phyloP scores from a whole-genome alignment of 2,888 invertebrate species.

The Trichopria drosophilae region DNA sequence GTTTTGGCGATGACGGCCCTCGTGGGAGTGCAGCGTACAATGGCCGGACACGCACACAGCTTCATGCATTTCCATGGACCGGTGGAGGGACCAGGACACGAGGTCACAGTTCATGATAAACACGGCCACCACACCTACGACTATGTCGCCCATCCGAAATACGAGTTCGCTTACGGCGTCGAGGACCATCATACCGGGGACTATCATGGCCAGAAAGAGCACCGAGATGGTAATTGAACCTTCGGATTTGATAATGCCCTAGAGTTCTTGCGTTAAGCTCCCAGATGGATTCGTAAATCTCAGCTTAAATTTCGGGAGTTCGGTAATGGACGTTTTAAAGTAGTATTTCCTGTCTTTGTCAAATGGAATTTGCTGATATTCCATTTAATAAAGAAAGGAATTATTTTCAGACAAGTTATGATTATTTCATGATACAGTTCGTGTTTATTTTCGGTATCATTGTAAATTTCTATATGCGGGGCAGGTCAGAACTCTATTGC shows the following conservation, averaged over 20 bases:
- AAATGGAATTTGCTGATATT: too few relatives aligned
- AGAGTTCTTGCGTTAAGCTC: too few relatives aligned
- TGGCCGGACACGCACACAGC: slow-evolving; percentile 54
- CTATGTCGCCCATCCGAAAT: slow-evolving; percentile 50
- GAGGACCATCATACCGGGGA: slow-evolving; percentile 54
- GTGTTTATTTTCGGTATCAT: too few relatives aligned
- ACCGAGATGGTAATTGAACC: slow-evolving; percentile 48
- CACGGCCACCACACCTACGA: slow-evolving; percentile 48
- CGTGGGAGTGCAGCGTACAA: slow-evolving; percentile 41
- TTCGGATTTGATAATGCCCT: neutral
- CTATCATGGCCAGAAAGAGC: slow-evolving; percentile 55
- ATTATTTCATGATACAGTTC: too few relatives aligned
- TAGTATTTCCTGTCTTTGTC: too few relatives aligned
- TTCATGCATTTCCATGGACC: slow-evolving; percentile 53
- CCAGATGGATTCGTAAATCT: neutral
- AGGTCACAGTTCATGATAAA: slow-evolving; percentile 46
- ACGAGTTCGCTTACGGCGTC: slow-evolving; percentile 49
- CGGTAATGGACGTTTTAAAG: neutral
- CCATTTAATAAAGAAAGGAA: too few relatives aligned
- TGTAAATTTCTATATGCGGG: too few relatives aligned
- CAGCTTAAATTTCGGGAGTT: neutral
- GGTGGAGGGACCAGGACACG: slow-evolving; percentile 50
- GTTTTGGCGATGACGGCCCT: slow-evolving; percentile 43
- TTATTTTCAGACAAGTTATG: too few relatives aligned
- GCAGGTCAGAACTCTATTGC: too few relatives aligned